Base-by-base conservation (phyloP, 2,888 invertebrate genomes). In the Sturmia bella region DNA sequence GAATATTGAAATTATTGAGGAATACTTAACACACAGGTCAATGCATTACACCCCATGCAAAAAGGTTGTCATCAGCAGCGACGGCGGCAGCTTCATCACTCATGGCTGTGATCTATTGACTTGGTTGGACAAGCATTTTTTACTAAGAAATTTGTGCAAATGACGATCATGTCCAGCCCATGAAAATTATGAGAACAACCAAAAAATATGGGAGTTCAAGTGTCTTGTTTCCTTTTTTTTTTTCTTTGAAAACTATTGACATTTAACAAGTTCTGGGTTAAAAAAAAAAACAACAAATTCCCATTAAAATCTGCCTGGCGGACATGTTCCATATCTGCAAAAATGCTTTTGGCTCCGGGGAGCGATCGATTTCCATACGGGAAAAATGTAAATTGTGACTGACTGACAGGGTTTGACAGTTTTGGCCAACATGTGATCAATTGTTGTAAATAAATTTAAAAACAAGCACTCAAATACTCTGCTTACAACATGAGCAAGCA, bases 341-440 rank as follows among this genome's bases (percentile, higher is more conserved):
- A 39, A 39, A 43, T 32, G 24, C 21, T 32, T 48, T 5, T 9
- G 27, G 27, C 6, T 19, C 32, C 5, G 52, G n/a, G 3, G n/a
- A 3, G n/a, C 1, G n/a, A 64, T 24, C 32, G 39, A 50, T 68
- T 75, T 66, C n/a, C 74, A 66, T 74, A 57, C 45, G 27, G 1
- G 21, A 15, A 50, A 32, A 19, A 13, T 37, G 12, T 27, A 32
- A 63, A 57, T 21, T 74, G 74, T 78, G 78, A 75, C 48, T 78
- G 78, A 75, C 48, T 39, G 74, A 75, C 64, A 64, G 54, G 19
- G 48, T 73, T 74, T 78, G 82, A 75, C 78, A 75, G 78, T 82
- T 82, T 64, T 70, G 78, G 66, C 41, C 74, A 75, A 78, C 78
- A 74, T 82, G 61, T 80, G 70, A 78, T 82, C 82, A 82, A 82